Percentiles rank a stretch among this genome's conserved stretches.
phyloP scores from a whole-genome alignment of 2,888 invertebrate genomes.

The Phoronis australis region DNA sequence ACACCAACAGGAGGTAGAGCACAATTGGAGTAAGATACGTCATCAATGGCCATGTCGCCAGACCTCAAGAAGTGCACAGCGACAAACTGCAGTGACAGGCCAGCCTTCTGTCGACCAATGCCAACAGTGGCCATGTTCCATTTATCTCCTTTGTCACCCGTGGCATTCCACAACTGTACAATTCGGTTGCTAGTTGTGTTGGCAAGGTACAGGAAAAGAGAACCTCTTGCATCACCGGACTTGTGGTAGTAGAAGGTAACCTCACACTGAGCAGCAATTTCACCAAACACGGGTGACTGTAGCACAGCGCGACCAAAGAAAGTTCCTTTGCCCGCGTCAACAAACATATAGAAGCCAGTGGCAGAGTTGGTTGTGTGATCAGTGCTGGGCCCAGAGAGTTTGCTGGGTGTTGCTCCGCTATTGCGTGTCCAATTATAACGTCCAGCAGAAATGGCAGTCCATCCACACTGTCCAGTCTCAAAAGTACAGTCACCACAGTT shows the following conservation, averaged over 20 bases:
- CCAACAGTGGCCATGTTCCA: constrained; percentile 34
- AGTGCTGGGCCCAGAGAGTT: constrained; percentile 26
- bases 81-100: constrained; percentile 35
- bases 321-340: constrained; percentile 29
- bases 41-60: constrained; percentile 35
- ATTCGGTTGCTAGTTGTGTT: constrained; percentile 15
- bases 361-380: constrained; percentile 34
- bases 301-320: constrained; percentile 25
- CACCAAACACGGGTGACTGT: constrained; percentile 28
- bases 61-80: constrained; percentile 15
- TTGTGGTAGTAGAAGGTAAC: constrained; percentile 29
- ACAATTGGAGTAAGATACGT: constrained; percentile 31
- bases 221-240: constrained; percentile 18
- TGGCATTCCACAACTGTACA: constrained; percentile 27
- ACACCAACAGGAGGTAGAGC: constrained; percentile 19
- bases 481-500: constrained; percentile 39
- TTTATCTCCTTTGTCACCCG: constrained; percentile 19
- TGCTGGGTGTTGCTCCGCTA: constrained; percentile 23
- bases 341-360: constrained; percentile 37
- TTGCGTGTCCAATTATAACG: constrained; percentile 30
- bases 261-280: constrained; percentile 26
- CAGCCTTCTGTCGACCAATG: constrained; percentile 25
- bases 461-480: constrained; percentile 32
- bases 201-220: constrained; percentile 22
- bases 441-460: constrained; percentile 32